Evolutionary conservation across 2,113 vertebrate species (phyloP), one percentile per base, ranked within the genome.

Genomic region (Oncorhynchus mykiss): DNA sequence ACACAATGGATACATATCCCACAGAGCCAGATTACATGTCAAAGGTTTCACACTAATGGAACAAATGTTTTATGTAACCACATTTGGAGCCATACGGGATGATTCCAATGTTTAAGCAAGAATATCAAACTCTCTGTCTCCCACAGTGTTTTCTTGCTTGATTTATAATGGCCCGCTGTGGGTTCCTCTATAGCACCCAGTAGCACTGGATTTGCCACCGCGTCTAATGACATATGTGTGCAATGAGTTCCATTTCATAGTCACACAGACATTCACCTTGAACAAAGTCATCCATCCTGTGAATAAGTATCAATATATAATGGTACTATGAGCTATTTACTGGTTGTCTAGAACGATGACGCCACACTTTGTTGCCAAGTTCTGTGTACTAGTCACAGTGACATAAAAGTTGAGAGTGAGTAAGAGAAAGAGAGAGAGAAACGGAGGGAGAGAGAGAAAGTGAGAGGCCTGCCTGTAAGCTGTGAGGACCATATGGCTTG

Each of bases 241-340:
- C 11, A 69, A 11, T 22, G 67, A 24, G 67, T 2, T 18, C 70
- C 62, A 11, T 45, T 62, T 62, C n/a, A 62, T 22, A 62, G 59
- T 8, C 59, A n/a, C n/a, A 22, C n/a, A n/a, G 31, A 70, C 69
- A 70, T 54, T 76, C 67, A 76, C 67, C 59, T 62, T 62, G 59
- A 62, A 62, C 18, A 24, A 62, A 24, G 51, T 27, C 67, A 68
- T 14, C 25, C 57, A 27, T 60, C 72, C 60, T 34, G 29, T 13
- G 29, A 69, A 31, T 57, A n/a, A 48, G 29, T 13, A 13, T 65
- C 25, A 69, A 68, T 48, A 60, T 59, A n/a, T 45, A 16, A 20
- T 13, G 51, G 51, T 20, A 57, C 51, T 57, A 20, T 57, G 51
- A 57, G 51, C 51, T 57, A 20, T 57, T 57, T 57, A 13, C 13